A percentile compares a stretch with the other conserved stretches of the same genome.
These are phyloP conservation scores for Saturnia pavonia DNA, from an alignment of 2,888 invertebrate genomes.

Conservation along the genomic window DNA sequence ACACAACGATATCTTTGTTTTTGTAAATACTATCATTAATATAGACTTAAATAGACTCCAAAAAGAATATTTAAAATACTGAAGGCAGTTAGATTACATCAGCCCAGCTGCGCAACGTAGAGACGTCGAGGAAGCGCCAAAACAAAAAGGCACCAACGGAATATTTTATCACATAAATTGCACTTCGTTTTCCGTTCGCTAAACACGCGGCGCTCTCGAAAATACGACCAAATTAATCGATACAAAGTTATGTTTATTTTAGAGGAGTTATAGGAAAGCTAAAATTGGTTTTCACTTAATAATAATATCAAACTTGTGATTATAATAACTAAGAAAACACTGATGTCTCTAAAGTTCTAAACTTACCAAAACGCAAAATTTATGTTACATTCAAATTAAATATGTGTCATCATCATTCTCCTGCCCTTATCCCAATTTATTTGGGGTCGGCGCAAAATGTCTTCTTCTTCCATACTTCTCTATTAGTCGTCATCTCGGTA, in stretches of 20 bases:
- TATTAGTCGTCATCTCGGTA: too few species aligned
- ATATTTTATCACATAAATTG: slow-evolving; percentile 64
- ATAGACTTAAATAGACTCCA: background rate
- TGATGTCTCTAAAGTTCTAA: background rate
- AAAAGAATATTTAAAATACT: slow-evolving; percentile 18
- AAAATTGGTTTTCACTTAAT: background rate
- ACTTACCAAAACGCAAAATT: background rate
- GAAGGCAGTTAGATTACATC: slow-evolving; percentile 29
- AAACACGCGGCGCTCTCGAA: slow-evolving; percentile 29
- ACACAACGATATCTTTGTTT: too few species aligned
- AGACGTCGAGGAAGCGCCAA: slow-evolving; percentile 15
- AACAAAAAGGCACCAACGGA: slow-evolving; percentile 54
- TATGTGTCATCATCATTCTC: too few species aligned
- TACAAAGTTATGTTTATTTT: slow-evolving; percentile 18
- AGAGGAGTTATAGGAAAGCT: slow-evolving; percentile 7
- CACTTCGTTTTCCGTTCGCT: slow-evolving; percentile 45
- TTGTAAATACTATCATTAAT: background rate
- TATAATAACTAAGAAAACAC: background rate
- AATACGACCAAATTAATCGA: slow-evolving; percentile 41
- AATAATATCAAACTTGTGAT: background rate
- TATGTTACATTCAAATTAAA: background rate
- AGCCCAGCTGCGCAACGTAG: slow-evolving; percentile 6
- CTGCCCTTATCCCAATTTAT: too few species aligned
- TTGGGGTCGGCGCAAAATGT: too few species aligned
- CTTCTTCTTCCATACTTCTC: too few species aligned